A percentile compares a stretch with the other conserved stretches of the same genome.
Conservation (phyloP, 2,797 vertebrate genomes). For the Cossypha polioptera region DNA sequence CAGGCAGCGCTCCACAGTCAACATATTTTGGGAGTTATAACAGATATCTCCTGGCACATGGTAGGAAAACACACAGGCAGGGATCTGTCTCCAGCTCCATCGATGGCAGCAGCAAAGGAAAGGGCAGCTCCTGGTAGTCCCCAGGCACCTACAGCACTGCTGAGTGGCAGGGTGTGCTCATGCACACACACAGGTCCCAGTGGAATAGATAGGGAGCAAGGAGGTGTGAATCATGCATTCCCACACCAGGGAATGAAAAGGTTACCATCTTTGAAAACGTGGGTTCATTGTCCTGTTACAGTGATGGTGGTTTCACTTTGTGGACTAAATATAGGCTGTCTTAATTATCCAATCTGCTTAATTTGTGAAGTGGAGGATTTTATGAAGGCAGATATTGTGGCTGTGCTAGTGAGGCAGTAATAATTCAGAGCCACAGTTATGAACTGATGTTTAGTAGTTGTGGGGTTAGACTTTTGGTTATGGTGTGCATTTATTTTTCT, state of each 20-base stretch:
- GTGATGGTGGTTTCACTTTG: constrained; percentile 9
- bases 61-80: not conserved
- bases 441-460: not conserved
- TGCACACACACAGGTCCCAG: not conserved
- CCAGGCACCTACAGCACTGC: not conserved
- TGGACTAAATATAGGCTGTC: not conserved
- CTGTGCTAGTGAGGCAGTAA: not conserved
- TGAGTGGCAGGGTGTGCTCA: not conserved
- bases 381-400: not conserved
- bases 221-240: not conserved
- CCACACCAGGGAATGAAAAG: not conserved
- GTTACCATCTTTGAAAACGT: not conserved
- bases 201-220: accelerated
- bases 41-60: not conserved
- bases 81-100: not conserved
- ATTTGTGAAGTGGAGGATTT: not conserved
- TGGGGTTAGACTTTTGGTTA: not conserved
- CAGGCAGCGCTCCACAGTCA: not conserved
- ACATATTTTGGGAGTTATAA: not conserved
- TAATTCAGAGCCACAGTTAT: constrained; percentile 26
- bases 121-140: not conserved
- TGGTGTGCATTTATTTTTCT: not conserved
- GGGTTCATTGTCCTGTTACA: not conserved
- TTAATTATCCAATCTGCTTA: constrained; percentile 2
- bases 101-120: accelerated